phyloP scores from a whole-genome alignment of 2,113 vertebrate genomes.

The Platysteira castanea region DNA sequence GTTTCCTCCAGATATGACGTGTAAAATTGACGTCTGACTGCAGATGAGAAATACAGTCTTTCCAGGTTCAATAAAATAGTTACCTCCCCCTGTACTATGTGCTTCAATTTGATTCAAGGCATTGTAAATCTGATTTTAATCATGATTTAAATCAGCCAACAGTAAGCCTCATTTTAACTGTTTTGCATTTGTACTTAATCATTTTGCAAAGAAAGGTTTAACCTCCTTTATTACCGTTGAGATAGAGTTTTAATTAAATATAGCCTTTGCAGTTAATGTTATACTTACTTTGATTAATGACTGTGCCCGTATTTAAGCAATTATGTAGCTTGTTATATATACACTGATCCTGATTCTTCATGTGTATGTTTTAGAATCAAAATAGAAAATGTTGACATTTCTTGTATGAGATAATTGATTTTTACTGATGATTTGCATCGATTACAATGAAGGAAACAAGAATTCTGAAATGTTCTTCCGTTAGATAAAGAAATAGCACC shows the following conservation, averaged over 20 bases:
- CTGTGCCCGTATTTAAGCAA: conserved; percentile 48
- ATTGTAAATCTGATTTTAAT: conserved; percentile 54
- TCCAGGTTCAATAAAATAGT: neutral
- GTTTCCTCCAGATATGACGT: neutral
- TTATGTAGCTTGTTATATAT: conserved; percentile 27
- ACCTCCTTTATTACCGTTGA: conserved; percentile 60
- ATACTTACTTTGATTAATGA: conserved; percentile 52
- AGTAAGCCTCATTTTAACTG: conserved; percentile 42
- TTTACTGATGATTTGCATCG: neutral
- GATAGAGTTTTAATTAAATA: conserved; percentile 62
- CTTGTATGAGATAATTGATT: conserved; percentile 52
- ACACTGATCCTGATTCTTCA: conserved; percentile 11
- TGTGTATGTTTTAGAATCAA: conserved; percentile 36
- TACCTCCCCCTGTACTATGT: neutral
- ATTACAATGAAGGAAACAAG: conserved; percentile 5
- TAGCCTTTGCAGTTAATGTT: conserved; percentile 40
- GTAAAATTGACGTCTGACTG: neutral
- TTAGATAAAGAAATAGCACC: conserved; percentile 17
- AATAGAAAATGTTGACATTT: conserved; percentile 38
- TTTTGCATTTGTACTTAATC: conserved; percentile 64
- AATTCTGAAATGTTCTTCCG: neutral
- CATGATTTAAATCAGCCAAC: conserved; percentile 25
- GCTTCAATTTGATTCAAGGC: neutral
- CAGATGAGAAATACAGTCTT: neutral
- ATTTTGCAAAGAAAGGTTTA: conserved; percentile 65